Conservation (phyloP, 2,797 vertebrate genomes). For the Rousettus madagascariensis region DNA sequence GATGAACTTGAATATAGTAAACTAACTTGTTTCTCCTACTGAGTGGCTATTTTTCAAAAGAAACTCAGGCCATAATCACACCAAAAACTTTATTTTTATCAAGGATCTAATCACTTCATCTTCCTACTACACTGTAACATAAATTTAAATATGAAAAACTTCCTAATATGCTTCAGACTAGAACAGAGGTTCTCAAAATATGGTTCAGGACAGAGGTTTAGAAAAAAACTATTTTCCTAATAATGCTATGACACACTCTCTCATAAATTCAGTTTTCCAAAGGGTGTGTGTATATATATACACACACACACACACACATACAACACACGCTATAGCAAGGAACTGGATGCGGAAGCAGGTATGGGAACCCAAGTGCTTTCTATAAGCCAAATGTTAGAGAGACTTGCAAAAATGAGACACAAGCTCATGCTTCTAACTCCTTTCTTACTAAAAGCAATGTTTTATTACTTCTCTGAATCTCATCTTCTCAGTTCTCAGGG, state of each 20-base stretch:
- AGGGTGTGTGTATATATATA: neutral
- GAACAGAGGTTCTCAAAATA: neutral
- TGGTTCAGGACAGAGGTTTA: neutral
- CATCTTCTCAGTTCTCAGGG: neutral
- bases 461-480: neutral
- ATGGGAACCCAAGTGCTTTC: neutral
- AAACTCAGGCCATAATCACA: constrained; percentile 19
- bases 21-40: neutral
- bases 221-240: neutral
- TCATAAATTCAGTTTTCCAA: constrained; percentile 14
- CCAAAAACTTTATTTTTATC: constrained; percentile 28
- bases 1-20: neutral
- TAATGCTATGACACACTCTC: neutral
- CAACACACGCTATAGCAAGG: neutral
- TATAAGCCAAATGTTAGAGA: neutral
- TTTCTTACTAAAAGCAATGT: neutral
- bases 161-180: neutral
- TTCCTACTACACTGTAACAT: neutral
- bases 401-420: neutral
- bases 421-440: neutral
- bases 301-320: neutral
- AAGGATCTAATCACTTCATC: neutral
- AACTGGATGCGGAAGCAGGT: neutral
- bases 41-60: constrained; percentile 15
- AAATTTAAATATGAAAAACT: neutral